Evolutionary conservation across 1,140 invertebrate genomes (phyloP).

Genomic region (Argopecten irradians): DNA sequence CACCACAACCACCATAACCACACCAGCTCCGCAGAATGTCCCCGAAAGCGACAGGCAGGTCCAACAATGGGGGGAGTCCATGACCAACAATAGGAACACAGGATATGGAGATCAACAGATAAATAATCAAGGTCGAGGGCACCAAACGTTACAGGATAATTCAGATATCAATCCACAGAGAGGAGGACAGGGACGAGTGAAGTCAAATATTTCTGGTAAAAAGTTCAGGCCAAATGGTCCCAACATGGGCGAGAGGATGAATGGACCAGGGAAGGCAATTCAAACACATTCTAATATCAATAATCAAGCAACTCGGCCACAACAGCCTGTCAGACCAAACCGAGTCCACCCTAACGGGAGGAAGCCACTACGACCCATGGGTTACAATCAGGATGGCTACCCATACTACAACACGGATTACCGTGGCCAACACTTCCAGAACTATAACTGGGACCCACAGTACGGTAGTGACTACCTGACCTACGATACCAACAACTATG

Average conservation of each 20-base stretch:
- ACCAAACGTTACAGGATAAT: neutral
- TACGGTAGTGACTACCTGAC: neutral
- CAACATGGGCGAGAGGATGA: neutral
- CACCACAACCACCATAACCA: constrained; percentile 30
- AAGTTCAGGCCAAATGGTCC: neutral
- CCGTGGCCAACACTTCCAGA: neutral
- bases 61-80: neutral
- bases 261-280: constrained; percentile 11
- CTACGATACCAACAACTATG: neutral
- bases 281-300: neutral
- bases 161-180: neutral
- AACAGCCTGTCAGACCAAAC: neutral
- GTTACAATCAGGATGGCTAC: neutral
- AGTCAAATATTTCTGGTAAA: neutral
- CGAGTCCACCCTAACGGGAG: neutral
- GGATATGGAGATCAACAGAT: neutral
- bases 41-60: neutral
- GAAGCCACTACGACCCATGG: neutral
- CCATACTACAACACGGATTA: neutral
- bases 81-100: neutral
- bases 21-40: constrained; percentile 4
- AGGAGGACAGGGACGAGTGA: neutral
- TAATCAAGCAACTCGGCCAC: neutral
- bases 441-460: neutral
- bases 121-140: neutral